These are phyloP conservation scores for Nylanderia fulva DNA, from an alignment of 1,140 invertebrate genomes.

Conservation along the genomic window DNA sequence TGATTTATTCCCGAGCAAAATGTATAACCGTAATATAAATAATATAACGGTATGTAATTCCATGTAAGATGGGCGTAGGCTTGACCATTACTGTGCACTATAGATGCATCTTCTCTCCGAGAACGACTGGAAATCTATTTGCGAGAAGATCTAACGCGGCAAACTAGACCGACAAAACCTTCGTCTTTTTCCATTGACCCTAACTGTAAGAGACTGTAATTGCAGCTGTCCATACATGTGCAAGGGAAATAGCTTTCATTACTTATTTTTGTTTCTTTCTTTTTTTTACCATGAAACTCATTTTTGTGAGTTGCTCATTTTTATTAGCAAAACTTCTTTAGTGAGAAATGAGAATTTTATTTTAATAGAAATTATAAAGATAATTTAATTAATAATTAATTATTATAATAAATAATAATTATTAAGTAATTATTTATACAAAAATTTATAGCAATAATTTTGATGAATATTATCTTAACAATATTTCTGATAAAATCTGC, in stretches of 20 bases:
- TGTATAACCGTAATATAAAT: constrained; percentile 75
- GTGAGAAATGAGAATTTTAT: background rate
- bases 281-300: background rate
- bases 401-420: no score
- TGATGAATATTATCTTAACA: background rate
- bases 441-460: background rate
- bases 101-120: constrained; percentile 52
- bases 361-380: no score
- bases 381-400: no score
- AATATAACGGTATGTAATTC: constrained; percentile 81
- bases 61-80: constrained; percentile 76
- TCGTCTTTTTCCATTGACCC: constrained; percentile 73
- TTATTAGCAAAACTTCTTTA: background rate
- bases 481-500: background rate
- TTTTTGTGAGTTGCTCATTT: background rate
- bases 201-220: constrained; percentile 77
- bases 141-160: constrained; percentile 71
- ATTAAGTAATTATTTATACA: background rate
- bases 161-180: constrained; percentile 79
- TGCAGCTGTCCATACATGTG: constrained; percentile 58
- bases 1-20: constrained; percentile 72
- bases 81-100: constrained; percentile 53
- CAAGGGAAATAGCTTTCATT: constrained; percentile 62
- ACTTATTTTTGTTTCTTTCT: background rate
- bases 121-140: constrained; percentile 71